Conservation (phyloP, 2,113 vertebrate species). For the Notiomystis cincta region DNA sequence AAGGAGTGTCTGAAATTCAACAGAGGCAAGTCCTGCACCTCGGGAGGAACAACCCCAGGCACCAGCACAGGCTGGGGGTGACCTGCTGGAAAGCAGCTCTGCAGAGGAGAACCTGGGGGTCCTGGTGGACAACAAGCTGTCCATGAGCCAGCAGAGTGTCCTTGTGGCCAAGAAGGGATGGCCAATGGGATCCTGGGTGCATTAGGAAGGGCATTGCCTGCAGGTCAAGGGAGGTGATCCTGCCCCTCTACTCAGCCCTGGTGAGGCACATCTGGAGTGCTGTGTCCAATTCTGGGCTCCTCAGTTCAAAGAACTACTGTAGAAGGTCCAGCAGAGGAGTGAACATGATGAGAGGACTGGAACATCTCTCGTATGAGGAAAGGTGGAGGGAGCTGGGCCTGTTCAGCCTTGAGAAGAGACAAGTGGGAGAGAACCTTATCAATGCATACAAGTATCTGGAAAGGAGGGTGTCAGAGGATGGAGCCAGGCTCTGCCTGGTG, state of each 20-base stretch:
- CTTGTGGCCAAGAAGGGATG: background rate
- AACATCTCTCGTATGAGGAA: background rate
- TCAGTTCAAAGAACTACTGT: background rate
- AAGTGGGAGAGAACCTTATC: background rate
- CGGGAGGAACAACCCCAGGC: background rate
- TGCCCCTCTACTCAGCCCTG: background rate
- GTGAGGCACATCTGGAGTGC: background rate
- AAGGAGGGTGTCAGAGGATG: background rate
- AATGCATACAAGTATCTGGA: background rate
- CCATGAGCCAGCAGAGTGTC: background rate
- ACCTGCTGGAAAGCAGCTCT: background rate
- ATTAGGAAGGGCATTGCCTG: background rate
- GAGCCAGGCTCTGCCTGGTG: background rate
- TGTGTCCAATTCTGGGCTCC: background rate
- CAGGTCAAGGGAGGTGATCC: rapidly evolving
- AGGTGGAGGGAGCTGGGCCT: background rate
- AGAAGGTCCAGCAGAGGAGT: background rate
- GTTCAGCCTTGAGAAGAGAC: background rate
- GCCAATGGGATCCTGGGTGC: background rate
- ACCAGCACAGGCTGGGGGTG: background rate
- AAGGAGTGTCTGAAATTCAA: background rate
- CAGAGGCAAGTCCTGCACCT: background rate
- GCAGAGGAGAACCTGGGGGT: background rate
- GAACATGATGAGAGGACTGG: background rate
- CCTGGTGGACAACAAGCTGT: background rate